These are phyloP conservation scores for Crioceris asparagi DNA, from an alignment of 2,888 invertebrate species.

Conservation along the genomic window DNA sequence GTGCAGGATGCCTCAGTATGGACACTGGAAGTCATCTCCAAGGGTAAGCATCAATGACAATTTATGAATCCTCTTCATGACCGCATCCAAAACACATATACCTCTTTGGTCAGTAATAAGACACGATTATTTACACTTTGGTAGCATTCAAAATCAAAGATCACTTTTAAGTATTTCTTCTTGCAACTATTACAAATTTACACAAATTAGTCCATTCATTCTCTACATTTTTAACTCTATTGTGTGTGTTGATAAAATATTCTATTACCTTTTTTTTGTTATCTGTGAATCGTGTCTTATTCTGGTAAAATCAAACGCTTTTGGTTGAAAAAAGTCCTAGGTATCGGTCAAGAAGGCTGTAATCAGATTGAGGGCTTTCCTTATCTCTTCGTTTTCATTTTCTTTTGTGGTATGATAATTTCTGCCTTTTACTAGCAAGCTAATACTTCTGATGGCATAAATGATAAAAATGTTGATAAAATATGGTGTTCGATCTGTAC, in stretches of 20 bases:
- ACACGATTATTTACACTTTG: not conserved
- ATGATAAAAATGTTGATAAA: too few species aligned
- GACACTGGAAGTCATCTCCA: constrained; percentile 87
- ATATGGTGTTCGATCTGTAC: not conserved
- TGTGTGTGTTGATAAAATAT: too few species aligned
- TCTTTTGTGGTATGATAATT: constrained; percentile 13
- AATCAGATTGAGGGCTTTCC: constrained; percentile 37
- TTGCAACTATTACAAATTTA: too few species aligned
- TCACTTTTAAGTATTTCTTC: too few species aligned
- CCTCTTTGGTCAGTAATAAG: not conserved
- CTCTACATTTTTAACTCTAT: too few species aligned
- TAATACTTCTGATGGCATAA: constrained; percentile 24
- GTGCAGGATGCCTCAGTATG: constrained; percentile 95
- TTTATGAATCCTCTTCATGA: not conserved
- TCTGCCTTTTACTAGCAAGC: constrained; percentile 23
- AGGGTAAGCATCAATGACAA: constrained; percentile 56
- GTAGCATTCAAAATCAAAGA: too few species aligned
- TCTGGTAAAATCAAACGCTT: too few species aligned
- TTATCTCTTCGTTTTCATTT: constrained; percentile 30
- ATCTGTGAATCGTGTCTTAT: too few species aligned
- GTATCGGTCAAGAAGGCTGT: constrained; percentile 24
- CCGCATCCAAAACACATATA: constrained; percentile 6
- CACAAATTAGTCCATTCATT: too few species aligned
- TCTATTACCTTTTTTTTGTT: too few species aligned
- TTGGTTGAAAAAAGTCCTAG: constrained; percentile 12